Conservation (phyloP, 2,888 invertebrate species). For the Caenorhabditis plicata region DNA sequence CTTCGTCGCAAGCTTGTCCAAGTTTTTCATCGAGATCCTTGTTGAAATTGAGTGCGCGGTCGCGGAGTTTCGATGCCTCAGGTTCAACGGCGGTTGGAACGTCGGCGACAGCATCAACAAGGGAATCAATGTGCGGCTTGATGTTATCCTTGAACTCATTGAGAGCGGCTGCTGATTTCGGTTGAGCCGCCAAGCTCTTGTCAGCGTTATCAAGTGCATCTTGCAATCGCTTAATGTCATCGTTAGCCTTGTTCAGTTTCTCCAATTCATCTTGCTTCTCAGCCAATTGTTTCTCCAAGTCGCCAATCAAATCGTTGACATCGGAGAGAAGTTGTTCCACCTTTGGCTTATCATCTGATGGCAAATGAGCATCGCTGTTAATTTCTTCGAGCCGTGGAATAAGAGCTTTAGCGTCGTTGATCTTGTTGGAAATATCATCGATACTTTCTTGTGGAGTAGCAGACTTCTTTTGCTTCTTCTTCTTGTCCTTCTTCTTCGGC, state of each 20-base stretch:
- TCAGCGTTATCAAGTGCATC: slow-evolving; percentile 34
- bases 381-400: slow-evolving; percentile 27
- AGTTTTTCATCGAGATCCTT: slow-evolving; percentile 21
- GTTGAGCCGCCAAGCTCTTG: slow-evolving; percentile 13
- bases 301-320: slow-evolving; percentile 5
- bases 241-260: slow-evolving; percentile 25
- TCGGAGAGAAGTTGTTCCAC: slow-evolving; percentile 4
- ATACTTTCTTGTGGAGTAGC: slow-evolving; percentile 19
- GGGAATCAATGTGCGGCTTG: slow-evolving; percentile 3
- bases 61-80: slow-evolving; percentile 7
- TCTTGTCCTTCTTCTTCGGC: slow-evolving; percentile 39
- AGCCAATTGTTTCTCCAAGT: slow-evolving; percentile 11
- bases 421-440: slow-evolving; percentile 20
- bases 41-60: slow-evolving; percentile 26
- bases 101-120: neutral
- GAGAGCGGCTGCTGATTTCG: slow-evolving; percentile 14
- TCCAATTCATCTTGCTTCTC: slow-evolving; percentile 30
- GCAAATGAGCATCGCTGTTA: slow-evolving; percentile 1
- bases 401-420: slow-evolving; percentile 15
- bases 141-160: slow-evolving; percentile 15
- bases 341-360: slow-evolving; percentile 3
- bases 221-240: slow-evolving; percentile 27
- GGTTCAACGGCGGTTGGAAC: slow-evolving; percentile 4
- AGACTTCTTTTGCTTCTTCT: too few species aligned
- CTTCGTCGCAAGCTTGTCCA: slow-evolving; percentile 24